These are phyloP conservation scores for Antedon bifida DNA, from an alignment of 35 echinoderm and acorn worm species.

Conservation along the genomic window DNA sequence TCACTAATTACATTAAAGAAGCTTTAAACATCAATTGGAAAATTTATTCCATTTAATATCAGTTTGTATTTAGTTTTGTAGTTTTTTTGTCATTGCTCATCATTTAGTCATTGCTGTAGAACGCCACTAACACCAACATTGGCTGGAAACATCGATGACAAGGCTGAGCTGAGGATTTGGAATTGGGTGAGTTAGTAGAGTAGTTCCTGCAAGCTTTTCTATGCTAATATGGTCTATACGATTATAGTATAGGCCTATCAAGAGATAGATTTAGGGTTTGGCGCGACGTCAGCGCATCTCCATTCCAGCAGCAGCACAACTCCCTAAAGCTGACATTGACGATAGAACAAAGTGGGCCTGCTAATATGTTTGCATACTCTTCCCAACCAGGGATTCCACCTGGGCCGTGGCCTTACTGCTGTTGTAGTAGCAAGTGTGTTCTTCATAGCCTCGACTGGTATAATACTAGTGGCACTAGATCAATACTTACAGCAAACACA, in stretches of 20 bases:
- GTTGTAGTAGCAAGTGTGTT: constrained; percentile 11
- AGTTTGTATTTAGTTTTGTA: too few relatives aligned
- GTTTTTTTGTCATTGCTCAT: constrained; percentile 12
- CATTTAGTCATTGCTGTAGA: background rate
- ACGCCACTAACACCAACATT: constrained; percentile 9
- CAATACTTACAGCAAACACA: constrained; percentile 16
- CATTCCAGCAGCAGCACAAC: too few relatives aligned
- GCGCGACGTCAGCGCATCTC: constrained; percentile 27
- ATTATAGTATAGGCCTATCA: background rate
- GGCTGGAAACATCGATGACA: constrained; percentile 10
- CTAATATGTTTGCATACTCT: too few relatives aligned
- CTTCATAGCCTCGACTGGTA: constrained; percentile 25
- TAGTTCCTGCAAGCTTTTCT: background rate
- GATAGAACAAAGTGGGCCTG: too few relatives aligned
- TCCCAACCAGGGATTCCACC: too few relatives aligned
- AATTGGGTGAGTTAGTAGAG: background rate
- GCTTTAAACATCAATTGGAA: too few relatives aligned
- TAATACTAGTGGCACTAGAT: too few relatives aligned
- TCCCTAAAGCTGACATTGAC: too few relatives aligned
- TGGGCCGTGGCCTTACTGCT: constrained; percentile 22
- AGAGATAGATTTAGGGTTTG: background rate
- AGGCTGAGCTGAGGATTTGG: background rate
- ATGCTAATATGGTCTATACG: background rate
- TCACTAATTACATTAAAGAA: too few relatives aligned
- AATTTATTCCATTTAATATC: too few relatives aligned